A percentile compares a stretch with the other conserved stretches of the same genome.
These are phyloP conservation scores for Oxyteleia sp. DNA, from an alignment of 2,888 invertebrate species.

Conservation along the genomic window DNA sequence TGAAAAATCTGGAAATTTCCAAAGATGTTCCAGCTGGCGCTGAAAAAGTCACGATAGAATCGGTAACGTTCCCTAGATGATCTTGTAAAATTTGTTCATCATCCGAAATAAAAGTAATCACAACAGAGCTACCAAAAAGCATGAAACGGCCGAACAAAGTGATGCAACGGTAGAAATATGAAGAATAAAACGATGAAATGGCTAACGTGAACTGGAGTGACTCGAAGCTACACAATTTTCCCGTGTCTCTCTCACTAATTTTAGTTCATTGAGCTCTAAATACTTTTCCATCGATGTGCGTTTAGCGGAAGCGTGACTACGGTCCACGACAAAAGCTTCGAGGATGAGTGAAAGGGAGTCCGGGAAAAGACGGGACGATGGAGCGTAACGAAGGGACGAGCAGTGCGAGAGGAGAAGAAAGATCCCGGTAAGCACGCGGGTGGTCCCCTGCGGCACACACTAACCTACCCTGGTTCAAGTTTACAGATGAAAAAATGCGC, in stretches of 20 bases:
- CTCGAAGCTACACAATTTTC: slow-evolving; percentile 37
- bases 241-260: slow-evolving; percentile 52
- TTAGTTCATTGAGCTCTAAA: slow-evolving; percentile 66
- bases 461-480: slow-evolving; percentile 42
- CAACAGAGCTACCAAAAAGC: slow-evolving; percentile 26
- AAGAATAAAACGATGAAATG: slow-evolving; percentile 38
- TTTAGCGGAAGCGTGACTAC: slow-evolving; percentile 73
- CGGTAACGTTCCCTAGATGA: not conserved
- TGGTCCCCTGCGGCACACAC: slow-evolving; percentile 84
- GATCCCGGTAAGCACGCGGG: slow-evolving; percentile 84
- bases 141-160: slow-evolving; percentile 38
- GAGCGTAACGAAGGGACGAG: slow-evolving; percentile 76
- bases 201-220: slow-evolving; percentile 26
- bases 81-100: slow-evolving; percentile 1
- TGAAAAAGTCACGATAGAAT: no score
- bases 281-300: slow-evolving; percentile 71
- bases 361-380: slow-evolving; percentile 68
- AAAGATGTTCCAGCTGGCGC: no score
- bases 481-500: slow-evolving; percentile 45
- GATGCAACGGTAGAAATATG: slow-evolving; percentile 36
- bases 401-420: slow-evolving; percentile 76
- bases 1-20: no score
- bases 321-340: slow-evolving; percentile 69
- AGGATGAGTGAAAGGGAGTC: slow-evolving; percentile 69
- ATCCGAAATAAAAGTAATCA: not conserved